phyloP scores from a whole-genome alignment of 2,113 vertebrate species.

The Odobenus rosmarus region DNA sequence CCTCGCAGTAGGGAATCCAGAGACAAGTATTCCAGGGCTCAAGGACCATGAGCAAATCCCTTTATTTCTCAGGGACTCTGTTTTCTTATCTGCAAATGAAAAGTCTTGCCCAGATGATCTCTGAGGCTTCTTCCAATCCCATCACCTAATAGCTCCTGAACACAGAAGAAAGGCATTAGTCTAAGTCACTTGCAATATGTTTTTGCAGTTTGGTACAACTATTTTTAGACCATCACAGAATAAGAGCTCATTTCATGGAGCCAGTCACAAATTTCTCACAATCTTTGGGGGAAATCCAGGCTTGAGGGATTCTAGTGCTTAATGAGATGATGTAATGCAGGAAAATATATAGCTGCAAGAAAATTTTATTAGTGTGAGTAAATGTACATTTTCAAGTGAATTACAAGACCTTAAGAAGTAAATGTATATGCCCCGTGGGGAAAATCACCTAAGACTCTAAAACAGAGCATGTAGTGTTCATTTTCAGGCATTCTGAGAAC shows the following conservation, averaged over 20 bases:
- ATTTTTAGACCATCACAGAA: constrained; percentile 84
- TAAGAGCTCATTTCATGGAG: constrained; percentile 78
- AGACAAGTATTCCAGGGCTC: not conserved
- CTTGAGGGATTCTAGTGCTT: constrained; percentile 79
- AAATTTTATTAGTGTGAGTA: constrained; percentile 81
- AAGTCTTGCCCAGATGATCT: not conserved
- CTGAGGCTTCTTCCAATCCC: not conserved
- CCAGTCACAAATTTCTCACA: constrained; percentile 79
- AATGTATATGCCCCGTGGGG: constrained; percentile 64
- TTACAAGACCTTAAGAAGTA: constrained; percentile 69
- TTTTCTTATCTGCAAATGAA: constrained; percentile 4
- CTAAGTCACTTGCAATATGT: constrained; percentile 64
- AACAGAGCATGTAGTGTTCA: constrained; percentile 71
- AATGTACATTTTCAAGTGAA: constrained; percentile 76
- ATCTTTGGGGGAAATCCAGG: constrained; percentile 82
- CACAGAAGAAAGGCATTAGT: constrained; percentile 66
- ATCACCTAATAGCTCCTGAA: constrained; percentile 1
- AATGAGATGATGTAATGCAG: constrained; percentile 80
- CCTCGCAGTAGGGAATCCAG: not conserved
- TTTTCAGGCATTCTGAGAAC: constrained; percentile 65
- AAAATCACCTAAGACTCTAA: constrained; percentile 55
- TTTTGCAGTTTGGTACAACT: constrained; percentile 71
- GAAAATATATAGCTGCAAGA: constrained; percentile 81
- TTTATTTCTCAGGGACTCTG: not conserved
- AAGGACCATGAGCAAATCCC: not conserved